These are phyloP conservation scores for Pseudochirops corinnae DNA, from an alignment of 2,797 vertebrate species.

Conservation along the genomic window DNA sequence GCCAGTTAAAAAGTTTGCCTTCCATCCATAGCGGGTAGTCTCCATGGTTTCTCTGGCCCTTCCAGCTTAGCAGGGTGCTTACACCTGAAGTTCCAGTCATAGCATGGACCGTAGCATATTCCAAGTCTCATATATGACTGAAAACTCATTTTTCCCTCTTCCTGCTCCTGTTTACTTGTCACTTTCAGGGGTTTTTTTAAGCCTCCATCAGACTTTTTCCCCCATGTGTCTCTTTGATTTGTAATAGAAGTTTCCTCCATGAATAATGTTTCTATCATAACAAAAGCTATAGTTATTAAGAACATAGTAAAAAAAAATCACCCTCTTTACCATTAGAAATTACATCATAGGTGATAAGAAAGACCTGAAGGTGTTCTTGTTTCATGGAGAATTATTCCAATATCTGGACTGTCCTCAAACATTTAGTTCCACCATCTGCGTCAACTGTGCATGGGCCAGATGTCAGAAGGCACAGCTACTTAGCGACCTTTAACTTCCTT, in stretches of 20 bases:
- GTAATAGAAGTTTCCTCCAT: neutral
- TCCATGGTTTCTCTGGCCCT: neutral
- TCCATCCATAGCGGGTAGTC: neutral
- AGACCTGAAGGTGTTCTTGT: neutral
- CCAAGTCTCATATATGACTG: neutral
- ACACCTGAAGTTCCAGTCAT: neutral
- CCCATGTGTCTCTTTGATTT: constrained; percentile 1
- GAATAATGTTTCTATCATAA: neutral
- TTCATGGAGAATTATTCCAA: neutral
- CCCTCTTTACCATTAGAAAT: neutral
- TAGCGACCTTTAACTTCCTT: neutral
- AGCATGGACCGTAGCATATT: neutral
- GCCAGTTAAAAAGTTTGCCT: neutral
- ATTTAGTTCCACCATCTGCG: neutral
- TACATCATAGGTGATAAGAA: neutral
- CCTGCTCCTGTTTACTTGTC: neutral
- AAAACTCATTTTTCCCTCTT: neutral
- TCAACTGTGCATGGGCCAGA: neutral
- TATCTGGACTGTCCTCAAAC: neutral
- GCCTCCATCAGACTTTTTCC: neutral
- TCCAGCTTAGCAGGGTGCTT: neutral
- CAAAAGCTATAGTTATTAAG: neutral
- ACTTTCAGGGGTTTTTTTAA: constrained; percentile 14
- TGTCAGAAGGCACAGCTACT: neutral
- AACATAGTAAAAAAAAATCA: neutral